Evolutionary conservation across 2,888 invertebrate species (phyloP).

Genomic region (Germaria angustata): DNA sequence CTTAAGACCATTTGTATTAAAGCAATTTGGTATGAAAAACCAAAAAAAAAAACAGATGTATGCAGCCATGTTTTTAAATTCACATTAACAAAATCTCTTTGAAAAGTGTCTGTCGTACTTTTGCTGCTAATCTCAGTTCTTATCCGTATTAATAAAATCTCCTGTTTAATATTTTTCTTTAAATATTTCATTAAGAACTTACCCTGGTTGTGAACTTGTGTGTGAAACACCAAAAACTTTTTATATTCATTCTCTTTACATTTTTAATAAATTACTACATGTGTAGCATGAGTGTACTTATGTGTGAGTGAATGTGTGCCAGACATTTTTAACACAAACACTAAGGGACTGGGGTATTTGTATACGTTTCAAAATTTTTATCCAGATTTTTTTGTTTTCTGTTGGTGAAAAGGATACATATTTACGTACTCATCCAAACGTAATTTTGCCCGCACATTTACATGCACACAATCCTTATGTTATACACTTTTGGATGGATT

Average conservation of each 20-base stretch:
- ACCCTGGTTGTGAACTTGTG: not conserved
- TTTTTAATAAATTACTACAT: conserved; percentile 12
- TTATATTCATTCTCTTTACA: not conserved
- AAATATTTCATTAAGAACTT: conserved; percentile 24
- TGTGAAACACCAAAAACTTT: not conserved
- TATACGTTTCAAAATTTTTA: not conserved
- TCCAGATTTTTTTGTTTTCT: not conserved
- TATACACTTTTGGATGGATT: not conserved
- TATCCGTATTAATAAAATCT: not conserved
- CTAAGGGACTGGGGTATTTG: not conserved
- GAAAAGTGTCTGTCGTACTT: not conserved
- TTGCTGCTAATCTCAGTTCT: not conserved
- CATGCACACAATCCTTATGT: not conserved
- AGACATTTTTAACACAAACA: not conserved
- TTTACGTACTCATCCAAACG: not conserved
- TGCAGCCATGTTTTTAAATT: no score
- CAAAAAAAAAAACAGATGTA: no score
- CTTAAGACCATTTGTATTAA: no score
- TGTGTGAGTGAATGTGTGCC: not conserved
- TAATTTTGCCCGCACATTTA: not conserved
- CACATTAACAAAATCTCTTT: no score
- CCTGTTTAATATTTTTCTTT: not conserved
- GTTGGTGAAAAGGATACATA: conserved; percentile 7
- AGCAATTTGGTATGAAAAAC: no score
- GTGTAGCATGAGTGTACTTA: not conserved